Evolutionary conservation across 2,888 invertebrate species (phyloP), one percentile per base, ranked within the genome.

Genomic region (Hofmannophila pseudospretella): DNA sequence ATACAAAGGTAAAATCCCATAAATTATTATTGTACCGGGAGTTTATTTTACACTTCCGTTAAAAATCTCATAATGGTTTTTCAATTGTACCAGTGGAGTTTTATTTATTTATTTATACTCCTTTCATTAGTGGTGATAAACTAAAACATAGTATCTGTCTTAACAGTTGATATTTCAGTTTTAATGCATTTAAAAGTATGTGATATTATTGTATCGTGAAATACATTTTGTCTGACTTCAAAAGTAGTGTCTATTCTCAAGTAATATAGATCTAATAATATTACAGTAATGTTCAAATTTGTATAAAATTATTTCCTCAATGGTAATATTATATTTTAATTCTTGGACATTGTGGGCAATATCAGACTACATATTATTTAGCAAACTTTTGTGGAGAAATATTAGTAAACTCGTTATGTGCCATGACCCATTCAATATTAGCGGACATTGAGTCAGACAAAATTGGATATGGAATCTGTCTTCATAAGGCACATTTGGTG

Each of bases 1-100:
- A 76, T 79, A 76, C 71, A 73, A 84, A 82, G 65, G 75, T 78
- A 82, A 70, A 77, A 81, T 74, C 77, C 80, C 82, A 82, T 86
- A 86, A 86, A 84, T 86, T 86, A 85, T 85, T 85, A 84, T 84
- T 74, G 73, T 76, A 78, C 68, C 80, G 85, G 85, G 78, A 84
- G 84, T 76, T n/a, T 63, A 69, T 66, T 72, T 78, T 73, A 69
- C 52, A 73, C 82, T 85, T 80, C 84, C 79, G 80, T 85, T 81
- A 85, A 84, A 84, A 85, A 82, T 80, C 82, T 84, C 84, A 67
- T 64, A 80, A 82, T 82, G 85, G 82, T 80, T 78, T 86, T 81
- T 84, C 81, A 58, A 81, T 82, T 84, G 85, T 85, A 85, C 85
- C 85, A 84, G 78, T 84, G 84, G 73, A 78, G 68, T 73, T 73